Evolutionary conservation across 1,140 invertebrate genomes (phyloP).

Genomic region (Conopomorpha cramerella): DNA sequence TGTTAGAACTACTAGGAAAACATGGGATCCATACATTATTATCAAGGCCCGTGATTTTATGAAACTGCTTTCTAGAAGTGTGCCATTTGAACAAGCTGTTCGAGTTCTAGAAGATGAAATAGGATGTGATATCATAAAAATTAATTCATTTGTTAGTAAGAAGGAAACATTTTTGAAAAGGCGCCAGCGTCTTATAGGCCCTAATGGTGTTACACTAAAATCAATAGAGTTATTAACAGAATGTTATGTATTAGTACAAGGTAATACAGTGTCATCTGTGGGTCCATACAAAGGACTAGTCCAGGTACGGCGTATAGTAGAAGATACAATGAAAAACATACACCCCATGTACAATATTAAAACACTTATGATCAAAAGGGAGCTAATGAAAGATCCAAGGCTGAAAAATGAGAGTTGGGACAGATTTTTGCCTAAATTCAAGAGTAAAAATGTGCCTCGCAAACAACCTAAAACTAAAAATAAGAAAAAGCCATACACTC

Average conservation of each 20-base stretch:
- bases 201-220: constrained; percentile 95
- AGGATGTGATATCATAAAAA: constrained; percentile 96
- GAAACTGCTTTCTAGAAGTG: constrained; percentile 92
- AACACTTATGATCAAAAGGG: constrained; percentile 95
- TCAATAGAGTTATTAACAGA: constrained; percentile 97
- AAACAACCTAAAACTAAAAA: constrained; percentile 85
- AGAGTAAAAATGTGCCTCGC: constrained; percentile 90
- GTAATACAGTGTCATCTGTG: constrained; percentile 95
- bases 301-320: constrained; percentile 90
- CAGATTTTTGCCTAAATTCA: constrained; percentile 95
- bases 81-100: constrained; percentile 94
- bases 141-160: constrained; percentile 87
- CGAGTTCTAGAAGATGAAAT: constrained; percentile 87
- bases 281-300: constrained; percentile 94
- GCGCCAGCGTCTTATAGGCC: constrained; percentile 92
- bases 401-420: constrained; percentile 97
- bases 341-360: constrained; percentile 99
- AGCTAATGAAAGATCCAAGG: constrained; percentile 90
- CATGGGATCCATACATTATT: constrained; percentile 98
- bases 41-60: constrained; percentile 97
- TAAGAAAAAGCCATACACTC: constrained; percentile 92
- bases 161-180: constrained; percentile 96
- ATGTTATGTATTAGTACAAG: constrained; percentile 97
- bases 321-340: constrained; percentile 98
- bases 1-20: constrained; percentile 94